Evolutionary conservation across 2,113 vertebrate species (phyloP).

Genomic region (Asarcornis scutulata): DNA sequence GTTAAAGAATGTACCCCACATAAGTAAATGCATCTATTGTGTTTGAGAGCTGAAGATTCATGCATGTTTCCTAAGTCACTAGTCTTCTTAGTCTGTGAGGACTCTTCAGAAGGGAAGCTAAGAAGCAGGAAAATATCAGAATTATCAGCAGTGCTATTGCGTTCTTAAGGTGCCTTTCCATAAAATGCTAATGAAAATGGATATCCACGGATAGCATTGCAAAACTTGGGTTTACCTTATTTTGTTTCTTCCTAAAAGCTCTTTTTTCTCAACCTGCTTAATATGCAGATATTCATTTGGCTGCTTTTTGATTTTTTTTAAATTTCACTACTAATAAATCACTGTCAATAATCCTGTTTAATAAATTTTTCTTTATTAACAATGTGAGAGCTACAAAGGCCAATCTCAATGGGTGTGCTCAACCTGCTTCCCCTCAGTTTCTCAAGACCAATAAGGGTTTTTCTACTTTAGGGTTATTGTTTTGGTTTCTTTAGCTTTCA

Average conservation of each 20-base stretch:
- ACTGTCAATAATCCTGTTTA: neutral
- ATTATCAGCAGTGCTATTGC: neutral
- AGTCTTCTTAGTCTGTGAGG: neutral
- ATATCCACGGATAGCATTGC: neutral
- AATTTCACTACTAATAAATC: neutral
- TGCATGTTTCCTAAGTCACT: neutral
- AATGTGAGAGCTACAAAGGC: neutral
- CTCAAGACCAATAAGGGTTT: neutral
- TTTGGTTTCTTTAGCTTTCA: neutral
- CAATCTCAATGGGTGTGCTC: accelerated
- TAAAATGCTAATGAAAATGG: neutral
- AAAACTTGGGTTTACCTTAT: neutral
- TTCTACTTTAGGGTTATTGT: neutral
- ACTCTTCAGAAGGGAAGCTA: neutral
- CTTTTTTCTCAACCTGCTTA: neutral
- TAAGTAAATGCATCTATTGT: neutral
- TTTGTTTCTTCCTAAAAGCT: neutral
- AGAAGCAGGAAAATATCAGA: neutral
- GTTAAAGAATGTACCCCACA: neutral
- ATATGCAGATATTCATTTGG: neutral
- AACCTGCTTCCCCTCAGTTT: accelerated
- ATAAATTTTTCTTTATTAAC: neutral
- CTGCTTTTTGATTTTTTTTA: neutral
- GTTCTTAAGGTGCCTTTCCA: neutral
- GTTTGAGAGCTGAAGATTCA: neutral